Evolutionary conservation across 1,140 invertebrate genomes (phyloP).

Genomic region (Drosophila leontia): DNA sequence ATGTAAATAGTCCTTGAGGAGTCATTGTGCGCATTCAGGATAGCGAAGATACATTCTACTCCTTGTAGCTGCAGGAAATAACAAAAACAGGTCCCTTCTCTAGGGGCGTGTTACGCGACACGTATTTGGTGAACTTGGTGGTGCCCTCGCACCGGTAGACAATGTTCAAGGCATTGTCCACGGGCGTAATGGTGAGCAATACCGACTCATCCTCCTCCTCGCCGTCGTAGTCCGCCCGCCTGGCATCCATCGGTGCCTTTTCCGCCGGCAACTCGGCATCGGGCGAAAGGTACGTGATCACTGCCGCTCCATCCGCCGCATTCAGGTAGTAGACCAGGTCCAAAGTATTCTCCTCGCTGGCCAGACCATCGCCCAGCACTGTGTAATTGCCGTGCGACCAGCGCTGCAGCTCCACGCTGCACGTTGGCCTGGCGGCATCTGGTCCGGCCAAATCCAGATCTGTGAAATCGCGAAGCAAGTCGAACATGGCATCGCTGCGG

Average conservation of each 20-base stretch:
- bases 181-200: conserved; percentile 86
- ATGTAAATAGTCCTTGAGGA: conserved; percentile 37
- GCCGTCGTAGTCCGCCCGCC: conserved; percentile 9
- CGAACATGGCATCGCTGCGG: conserved; percentile 86
- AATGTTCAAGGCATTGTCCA: conserved; percentile 89
- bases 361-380: conserved; percentile 70
- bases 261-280: conserved; percentile 67
- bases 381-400: conserved; percentile 89
- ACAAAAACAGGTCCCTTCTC: conserved; percentile 80
- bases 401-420: conserved; percentile 88
- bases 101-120: conserved; percentile 83
- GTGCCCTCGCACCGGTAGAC: conserved; percentile 88
- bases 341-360: conserved; percentile 86
- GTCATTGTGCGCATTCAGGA: conserved; percentile 49
- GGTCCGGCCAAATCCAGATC: conserved; percentile 87
- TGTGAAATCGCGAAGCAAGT: conserved; percentile 88
- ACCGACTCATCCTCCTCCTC: conserved; percentile 64
- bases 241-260: conserved; percentile 8
- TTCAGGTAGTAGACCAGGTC: conserved; percentile 87
- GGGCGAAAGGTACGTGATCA: conserved; percentile 86
- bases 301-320: conserved; percentile 84
- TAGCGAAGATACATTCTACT: conserved; percentile 44
- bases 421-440: conserved; percentile 82
- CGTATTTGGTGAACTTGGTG: conserved; percentile 88
- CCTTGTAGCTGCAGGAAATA: conserved; percentile 82